Evolutionary conservation across 2,113 vertebrate species (phyloP), one percentile per base, ranked within the genome.

Genomic region (Corydoras maculifer): DNA sequence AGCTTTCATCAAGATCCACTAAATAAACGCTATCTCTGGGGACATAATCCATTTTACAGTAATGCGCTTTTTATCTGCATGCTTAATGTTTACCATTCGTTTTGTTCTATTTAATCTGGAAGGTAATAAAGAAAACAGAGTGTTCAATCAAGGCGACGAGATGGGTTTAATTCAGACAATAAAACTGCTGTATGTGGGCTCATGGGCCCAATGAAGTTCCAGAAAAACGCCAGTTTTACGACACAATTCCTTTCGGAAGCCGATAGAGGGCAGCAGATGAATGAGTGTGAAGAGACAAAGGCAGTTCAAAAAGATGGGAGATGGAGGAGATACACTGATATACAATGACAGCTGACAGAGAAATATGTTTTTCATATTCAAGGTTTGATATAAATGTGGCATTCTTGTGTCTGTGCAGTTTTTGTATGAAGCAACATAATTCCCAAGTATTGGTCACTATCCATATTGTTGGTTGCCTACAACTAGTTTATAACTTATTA

Each of bases 191-290:
- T 15, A 12, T 3, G 15, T 53, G 63, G 58, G 65, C 59, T 76
- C 43, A 31, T 18, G 64, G 63, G 59, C 31, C 68, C 48, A 69
- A 14, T 54, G 32, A 57, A 69, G 55, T 29, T 55, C 68, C 5
- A 14, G 15, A 11, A 62, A 54, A 72, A 58, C 53, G 43, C 58
- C 60, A n/a, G 66, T 69, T 60, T 58, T 54, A 35, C 61, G 29
- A 14, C 18, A 43, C 12, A 13, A 10, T 3, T 55, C 13, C 43
- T 9, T 58, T 10, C 63, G 51, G 50, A 43, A 49, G 50, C 81
- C 81, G 77, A 82, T 65, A 82, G 81, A 80, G 81, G 81, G 81
- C 79, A 82, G 81, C 77, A 80, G 70, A 82, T 72, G 77, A 79
- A 68, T 77, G 65, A 69, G 51, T 35, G n/a, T 63, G 48, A 51